Base-by-base conservation (phyloP, 2,888 invertebrate genomes). In the Aphelenchoides bicaudatus region DNA sequence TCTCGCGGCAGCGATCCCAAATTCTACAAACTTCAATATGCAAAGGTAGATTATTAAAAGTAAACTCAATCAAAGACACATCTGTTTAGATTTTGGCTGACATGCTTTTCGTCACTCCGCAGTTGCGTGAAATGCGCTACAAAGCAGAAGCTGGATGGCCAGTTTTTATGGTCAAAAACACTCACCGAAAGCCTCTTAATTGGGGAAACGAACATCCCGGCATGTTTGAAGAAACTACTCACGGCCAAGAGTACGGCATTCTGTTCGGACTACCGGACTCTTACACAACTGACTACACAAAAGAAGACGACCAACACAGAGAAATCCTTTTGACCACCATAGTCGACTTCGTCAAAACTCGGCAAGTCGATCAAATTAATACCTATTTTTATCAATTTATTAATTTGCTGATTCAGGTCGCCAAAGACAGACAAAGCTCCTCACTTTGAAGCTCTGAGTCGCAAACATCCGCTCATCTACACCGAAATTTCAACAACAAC, bases 51-150 rank as follows among this genome's bases (percentile, higher is more conserved):
- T 3, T 46, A 10, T n/a, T n/a, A n/a, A n/a, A n/a, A n/a, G n/a
- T 52, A 3, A 46, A 46, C 3, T 46, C 46, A 46, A 16, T 43
- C 19, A 3, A 3, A 30, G 19, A 51, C 6, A 2, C 10, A 10
- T 3, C 19, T 23, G 3, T 68, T n/a, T 25, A 66, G 68, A 34
- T 66, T 8, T 47, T 58, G 39, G 56, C 64, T 6, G 66, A 66
- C 28, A 43, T 66, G n/a, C 52, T 51, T 51, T 65, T 68, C 56
- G 43, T 62, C 28, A 43, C 68, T 16, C 66, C 66, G 3, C 52
- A 54, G 19, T 29, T 66, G 21, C 39, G 49, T 19, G 66, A 69
- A 25, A 57, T 56, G 6, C 16, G 61, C 21, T 39, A 48, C 6
- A 66, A 68, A 34, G 28, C 46, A 23, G 50, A 51, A n/a, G 46